Base-by-base conservation (phyloP, 2,113 vertebrate genomes). In the Opisthocomus hoazin region DNA sequence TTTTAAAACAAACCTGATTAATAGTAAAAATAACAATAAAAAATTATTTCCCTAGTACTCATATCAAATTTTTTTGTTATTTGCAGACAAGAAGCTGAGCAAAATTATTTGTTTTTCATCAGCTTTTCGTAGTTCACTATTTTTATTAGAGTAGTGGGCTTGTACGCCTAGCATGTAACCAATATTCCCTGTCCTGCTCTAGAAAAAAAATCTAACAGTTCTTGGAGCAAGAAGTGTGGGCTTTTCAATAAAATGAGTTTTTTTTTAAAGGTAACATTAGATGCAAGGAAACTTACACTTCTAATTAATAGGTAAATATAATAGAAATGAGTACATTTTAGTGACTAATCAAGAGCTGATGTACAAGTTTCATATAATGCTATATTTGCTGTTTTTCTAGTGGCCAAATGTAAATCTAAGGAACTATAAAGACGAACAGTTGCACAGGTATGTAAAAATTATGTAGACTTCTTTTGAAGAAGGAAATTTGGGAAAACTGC, bases 341-440 rank as follows among this genome's bases (percentile, higher is more conserved):
- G 15, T 87, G 46, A 56, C 37, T 91, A n/a, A 91, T 80, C 6
- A 56, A 71, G 34, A 45, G 46, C 46, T 94, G 48, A 74, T 85
- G 37, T 94, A 78, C 8, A 65, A 51, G 32, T 93, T 68, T 94
- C 60, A 93, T 91, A 22, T 78, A 92, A 96, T 81, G 63, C 56
- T 78, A 2, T 94, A 64, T 98, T 84, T 97, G 74, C 45, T 88
- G 77, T 90, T 95, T 95, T 98, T 96, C 80, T 94, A 99, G 99
- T 99, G 99, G 99, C 99, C 99, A 98, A 99, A 99, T 97, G 98
- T 99, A 96, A 99, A 98, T 97, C 98, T 99, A 88, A 99, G 99
- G 96, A 99, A 99, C 98, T 99, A 99, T 98, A 99, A 99, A 98
- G 99, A 99, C 97, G 99, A 99, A 95, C 99, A 99, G 34, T 99